These are phyloP conservation scores for Neodon shergylaensis DNA, from an alignment of 2,113 vertebrate species.

Conservation along the genomic window DNA sequence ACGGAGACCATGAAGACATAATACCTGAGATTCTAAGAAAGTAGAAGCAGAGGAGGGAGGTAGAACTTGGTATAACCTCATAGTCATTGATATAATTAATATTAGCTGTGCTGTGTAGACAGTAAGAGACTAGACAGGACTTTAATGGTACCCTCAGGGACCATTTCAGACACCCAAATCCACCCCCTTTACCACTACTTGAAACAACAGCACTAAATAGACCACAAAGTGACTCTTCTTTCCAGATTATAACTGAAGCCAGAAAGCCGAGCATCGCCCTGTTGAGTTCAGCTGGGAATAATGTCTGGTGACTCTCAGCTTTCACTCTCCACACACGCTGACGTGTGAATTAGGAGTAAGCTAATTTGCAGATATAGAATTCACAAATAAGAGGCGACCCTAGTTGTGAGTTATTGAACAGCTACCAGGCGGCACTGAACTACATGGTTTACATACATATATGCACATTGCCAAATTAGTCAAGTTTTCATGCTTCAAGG, in stretches of 20 bases:
- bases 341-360: background rate
- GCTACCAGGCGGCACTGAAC: background rate
- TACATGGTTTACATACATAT: background rate
- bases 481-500: conserved; percentile 25
- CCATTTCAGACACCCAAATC: conserved; percentile 15
- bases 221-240: background rate
- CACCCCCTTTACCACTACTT: background rate
- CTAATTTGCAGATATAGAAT: background rate
- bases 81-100: background rate
- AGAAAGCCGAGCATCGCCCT: background rate
- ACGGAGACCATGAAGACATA: background rate
- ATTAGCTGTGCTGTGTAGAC: background rate
- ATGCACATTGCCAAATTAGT: background rate
- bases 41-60: background rate
- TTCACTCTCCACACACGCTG: background rate
- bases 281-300: background rate
- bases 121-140: background rate
- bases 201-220: background rate
- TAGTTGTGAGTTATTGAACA: background rate
- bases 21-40: background rate
- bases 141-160: background rate
- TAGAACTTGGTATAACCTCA: background rate
- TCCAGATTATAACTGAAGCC: background rate
- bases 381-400: background rate
- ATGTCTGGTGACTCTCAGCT: background rate